Conservation (phyloP, 2,113 vertebrate species). For the Sphaerodactylus townsendi region DNA sequence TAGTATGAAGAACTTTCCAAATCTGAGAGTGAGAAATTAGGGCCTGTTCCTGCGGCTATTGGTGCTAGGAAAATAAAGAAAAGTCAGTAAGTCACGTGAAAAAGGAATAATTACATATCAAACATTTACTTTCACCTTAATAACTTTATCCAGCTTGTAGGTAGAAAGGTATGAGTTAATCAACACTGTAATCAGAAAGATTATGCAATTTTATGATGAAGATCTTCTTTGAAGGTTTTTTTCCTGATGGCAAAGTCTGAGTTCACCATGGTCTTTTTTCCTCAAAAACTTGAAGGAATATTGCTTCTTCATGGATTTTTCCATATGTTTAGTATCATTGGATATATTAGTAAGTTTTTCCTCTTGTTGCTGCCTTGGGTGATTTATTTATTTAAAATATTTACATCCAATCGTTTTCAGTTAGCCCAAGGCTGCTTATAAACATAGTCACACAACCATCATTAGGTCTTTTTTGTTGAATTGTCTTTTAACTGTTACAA, state of each 20-base stretch:
- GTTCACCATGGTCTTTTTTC: background rate
- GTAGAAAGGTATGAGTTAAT: constrained; percentile 46
- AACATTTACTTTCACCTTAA: constrained; percentile 48
- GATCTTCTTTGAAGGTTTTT: constrained; percentile 25
- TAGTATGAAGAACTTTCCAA: constrained; percentile 99
- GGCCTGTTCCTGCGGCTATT: constrained; percentile 95
- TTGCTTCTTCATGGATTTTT: constrained; percentile 30
- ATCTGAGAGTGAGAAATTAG: constrained; percentile 97
- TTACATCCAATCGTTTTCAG: no score
- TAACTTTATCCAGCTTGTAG: constrained; percentile 36
- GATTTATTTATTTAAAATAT: no score
- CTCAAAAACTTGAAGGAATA: constrained; percentile 19
- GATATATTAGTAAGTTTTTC: background rate
- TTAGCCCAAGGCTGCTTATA: no score
- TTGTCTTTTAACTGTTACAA: constrained; percentile 9
- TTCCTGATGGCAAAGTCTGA: constrained; percentile 10
- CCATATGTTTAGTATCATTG: background rate
- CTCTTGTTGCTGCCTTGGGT: background rate
- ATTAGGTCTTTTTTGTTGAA: background rate
- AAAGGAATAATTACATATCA: constrained; percentile 50
- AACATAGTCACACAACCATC: no score
- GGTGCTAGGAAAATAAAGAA: constrained; percentile 82
- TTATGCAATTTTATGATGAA: constrained; percentile 29
- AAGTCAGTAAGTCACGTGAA: constrained; percentile 57
- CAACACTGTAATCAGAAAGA: constrained; percentile 48